Conservation (phyloP, 2,113 vertebrate genomes). For the Mormoops blainvillei region DNA sequence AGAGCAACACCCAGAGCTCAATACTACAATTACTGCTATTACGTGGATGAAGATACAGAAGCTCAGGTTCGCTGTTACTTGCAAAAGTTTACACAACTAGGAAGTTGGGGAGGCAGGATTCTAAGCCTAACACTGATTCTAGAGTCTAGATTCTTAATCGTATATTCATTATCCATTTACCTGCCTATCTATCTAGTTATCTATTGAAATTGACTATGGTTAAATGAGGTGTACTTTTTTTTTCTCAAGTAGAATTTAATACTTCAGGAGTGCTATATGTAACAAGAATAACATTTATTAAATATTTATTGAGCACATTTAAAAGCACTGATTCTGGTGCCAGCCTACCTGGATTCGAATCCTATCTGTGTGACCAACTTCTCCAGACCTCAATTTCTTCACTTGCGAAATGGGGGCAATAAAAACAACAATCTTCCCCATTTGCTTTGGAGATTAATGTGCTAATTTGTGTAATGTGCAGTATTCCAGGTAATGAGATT, state of each 20-base stretch:
- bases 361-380: not conserved
- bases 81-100: not conserved
- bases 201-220: not conserved
- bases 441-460: not conserved
- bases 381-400: not conserved
- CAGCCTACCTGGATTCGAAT: not conserved
- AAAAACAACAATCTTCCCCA: not conserved
- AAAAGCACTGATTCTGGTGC: not conserved
- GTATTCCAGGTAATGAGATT: not conserved
- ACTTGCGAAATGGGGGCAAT: not conserved
- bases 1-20: not conserved
- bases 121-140: not conserved
- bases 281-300: not conserved
- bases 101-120: not conserved
- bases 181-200: not conserved
- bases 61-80: not conserved
- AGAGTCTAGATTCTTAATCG: not conserved
- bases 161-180: not conserved
- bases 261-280: not conserved
- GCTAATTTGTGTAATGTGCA: not conserved
- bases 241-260: not conserved
- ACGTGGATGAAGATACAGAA: not conserved
- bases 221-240: not conserved
- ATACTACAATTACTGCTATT: not conserved
- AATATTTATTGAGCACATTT: not conserved